These are phyloP conservation scores for Meleagris gallopavo DNA, from an alignment of 2,113 vertebrate genomes.

Conservation along the genomic window DNA sequence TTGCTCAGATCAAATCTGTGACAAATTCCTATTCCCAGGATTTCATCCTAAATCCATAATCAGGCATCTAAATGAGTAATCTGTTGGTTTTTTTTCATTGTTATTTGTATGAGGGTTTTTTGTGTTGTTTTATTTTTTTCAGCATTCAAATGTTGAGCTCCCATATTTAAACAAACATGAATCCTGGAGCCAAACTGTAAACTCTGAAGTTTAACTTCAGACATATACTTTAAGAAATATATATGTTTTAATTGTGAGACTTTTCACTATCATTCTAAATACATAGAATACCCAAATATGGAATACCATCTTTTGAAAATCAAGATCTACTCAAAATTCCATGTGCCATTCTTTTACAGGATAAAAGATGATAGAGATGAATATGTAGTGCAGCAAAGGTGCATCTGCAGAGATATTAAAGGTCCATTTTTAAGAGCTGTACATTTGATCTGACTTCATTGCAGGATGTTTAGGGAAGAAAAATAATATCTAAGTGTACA, in stretches of 20 bases:
- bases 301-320: neutral
- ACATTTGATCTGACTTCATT: neutral
- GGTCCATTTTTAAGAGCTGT: neutral
- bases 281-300: neutral
- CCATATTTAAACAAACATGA: neutral
- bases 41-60: neutral
- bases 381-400: neutral
- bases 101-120: neutral
- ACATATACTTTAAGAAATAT: neutral
- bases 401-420: neutral
- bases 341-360: neutral
- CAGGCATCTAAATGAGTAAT: neutral
- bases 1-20: neutral
- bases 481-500: neutral
- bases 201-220: neutral
- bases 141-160: neutral
- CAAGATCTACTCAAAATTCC: neutral
- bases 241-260: neutral
- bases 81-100: neutral
- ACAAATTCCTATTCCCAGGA: neutral
- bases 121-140: neutral
- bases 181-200: neutral
- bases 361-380: neutral
- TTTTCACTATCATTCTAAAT: neutral
- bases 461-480: neutral